Base-by-base conservation (phyloP, 1,140 invertebrate species). In the Brachionus rotundiformis region DNA sequence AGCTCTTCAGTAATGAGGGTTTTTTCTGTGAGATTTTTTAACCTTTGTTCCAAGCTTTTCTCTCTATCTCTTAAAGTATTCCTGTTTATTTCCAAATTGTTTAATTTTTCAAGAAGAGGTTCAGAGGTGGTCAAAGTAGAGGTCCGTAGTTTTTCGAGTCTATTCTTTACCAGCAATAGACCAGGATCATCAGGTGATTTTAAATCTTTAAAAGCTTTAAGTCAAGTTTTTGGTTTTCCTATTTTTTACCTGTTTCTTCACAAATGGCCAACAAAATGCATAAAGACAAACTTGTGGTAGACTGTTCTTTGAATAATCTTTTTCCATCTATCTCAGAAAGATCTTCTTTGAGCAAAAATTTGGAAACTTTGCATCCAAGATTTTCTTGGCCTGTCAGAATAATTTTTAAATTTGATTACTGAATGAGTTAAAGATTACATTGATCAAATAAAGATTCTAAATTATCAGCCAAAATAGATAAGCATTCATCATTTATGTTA, bases 301-400 rank as follows among this genome's bases (percentile, higher is more conserved):
- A n/a, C n/a, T n/a, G n/a, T 63, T 63, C 59, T 63, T 63, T 19
- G 29, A 63, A 63, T 13, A 63, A 27, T 27, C 27, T 8, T 5
- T 63, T 25, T 7, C 27, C 59, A 6, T 63, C 59, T 7, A 63
- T 63, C n/a, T 63, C 59, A 31, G 59, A 63, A 27, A 27, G 27
- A n/a, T 63, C 59, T 4, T 63, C 59, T 31, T 63, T 63, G 59
- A 59, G 49, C 5, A 59, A 27, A 59, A 59, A 59, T 59, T 59
- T 59, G 4, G 49, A 59, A 2, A 59, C 10, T 59, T 59, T 27
- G 19, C 3, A 59, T 23, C 49, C 49, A 5, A 59, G 25, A n/a
- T 59, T 59, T 59, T 59, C 11, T 7, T 59, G 2, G 25, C 16
- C 49, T 59, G 16, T n/a, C 16, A 59, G 8, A 59, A 23, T 23